Evolutionary conservation across 2,113 vertebrate genomes (phyloP).

Genomic region (Pogona vitticeps): DNA sequence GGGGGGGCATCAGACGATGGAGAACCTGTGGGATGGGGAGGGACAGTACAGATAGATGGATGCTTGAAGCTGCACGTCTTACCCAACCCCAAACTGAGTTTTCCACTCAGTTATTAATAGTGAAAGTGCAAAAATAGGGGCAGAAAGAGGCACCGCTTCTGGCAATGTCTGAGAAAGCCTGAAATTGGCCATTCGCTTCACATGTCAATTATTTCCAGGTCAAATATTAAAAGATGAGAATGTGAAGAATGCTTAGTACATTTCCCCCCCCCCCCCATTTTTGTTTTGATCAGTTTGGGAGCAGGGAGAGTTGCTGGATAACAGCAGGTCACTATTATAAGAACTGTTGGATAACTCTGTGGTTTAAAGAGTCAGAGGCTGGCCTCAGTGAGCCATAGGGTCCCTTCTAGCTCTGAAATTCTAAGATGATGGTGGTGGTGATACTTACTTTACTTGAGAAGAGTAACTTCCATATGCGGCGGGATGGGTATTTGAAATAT

Average conservation of each 20-base stretch:
- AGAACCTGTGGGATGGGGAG: not conserved
- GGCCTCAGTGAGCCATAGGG: no score
- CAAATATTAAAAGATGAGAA: not conserved
- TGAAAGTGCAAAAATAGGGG: not conserved
- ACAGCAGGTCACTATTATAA: no score
- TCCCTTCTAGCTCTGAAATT: no score
- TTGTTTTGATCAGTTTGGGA: not conserved
- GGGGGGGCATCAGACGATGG: not conserved
- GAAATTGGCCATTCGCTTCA: not conserved
- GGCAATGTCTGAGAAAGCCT: not conserved
- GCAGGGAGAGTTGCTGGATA: not conserved
- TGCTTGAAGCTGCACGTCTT: not conserved
- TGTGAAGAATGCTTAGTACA: not conserved
- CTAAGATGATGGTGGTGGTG: not conserved
- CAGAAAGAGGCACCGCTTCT: not conserved
- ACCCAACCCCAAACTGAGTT: not conserved
- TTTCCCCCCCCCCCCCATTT: not conserved
- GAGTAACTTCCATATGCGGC: slow-evolving; percentile 72
- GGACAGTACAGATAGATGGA: not conserved
- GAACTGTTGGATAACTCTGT: no score
- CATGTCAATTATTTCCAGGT: not conserved
- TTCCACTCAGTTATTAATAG: not conserved
- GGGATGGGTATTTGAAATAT: slow-evolving; percentile 73
- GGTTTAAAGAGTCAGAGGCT: no score
- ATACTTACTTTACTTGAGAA: slow-evolving; percentile 79